phyloP scores from a whole-genome alignment of 2,797 vertebrate genomes.

The Lepidocolaptes lacrymiger region DNA sequence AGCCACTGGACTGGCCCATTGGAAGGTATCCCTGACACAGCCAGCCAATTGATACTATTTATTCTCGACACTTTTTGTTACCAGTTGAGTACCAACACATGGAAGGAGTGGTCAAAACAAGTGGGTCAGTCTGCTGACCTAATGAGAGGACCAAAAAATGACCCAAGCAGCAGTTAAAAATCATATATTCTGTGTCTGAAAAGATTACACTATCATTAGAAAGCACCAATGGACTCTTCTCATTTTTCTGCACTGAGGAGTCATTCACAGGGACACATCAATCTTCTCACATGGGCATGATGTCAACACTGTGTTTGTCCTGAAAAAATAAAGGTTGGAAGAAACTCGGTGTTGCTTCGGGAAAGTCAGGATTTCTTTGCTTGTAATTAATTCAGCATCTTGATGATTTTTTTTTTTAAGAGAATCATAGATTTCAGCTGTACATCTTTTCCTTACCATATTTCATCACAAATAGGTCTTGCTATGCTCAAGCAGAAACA shows the following conservation, averaged over 20 bases:
- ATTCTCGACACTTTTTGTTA: background rate
- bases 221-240: conserved; percentile 19
- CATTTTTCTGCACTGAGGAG: conserved; percentile 1
- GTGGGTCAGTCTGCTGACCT: background rate
- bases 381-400: background rate
- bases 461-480: conserved; percentile 35
- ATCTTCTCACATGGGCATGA: background rate
- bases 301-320: conserved; percentile 39
- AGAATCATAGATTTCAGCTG: background rate
- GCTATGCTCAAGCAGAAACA: conserved; percentile 2
- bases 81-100: background rate
- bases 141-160: background rate
- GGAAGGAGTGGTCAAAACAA: background rate
- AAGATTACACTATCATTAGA: background rate
- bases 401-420: background rate
- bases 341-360: conserved; percentile 16
- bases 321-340: conserved; percentile 52
- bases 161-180: background rate
- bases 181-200: background rate
- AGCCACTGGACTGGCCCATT: rapidly evolving
- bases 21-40: background rate
- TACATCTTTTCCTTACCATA: background rate
- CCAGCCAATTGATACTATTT: background rate
- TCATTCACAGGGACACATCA: conserved; percentile 9
- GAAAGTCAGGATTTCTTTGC: conserved; percentile 45